Percentiles rank a stretch among this genome's conserved stretches.
phyloP scores from a whole-genome alignment of 2,797 vertebrate species.

The Mareca penelope region DNA sequence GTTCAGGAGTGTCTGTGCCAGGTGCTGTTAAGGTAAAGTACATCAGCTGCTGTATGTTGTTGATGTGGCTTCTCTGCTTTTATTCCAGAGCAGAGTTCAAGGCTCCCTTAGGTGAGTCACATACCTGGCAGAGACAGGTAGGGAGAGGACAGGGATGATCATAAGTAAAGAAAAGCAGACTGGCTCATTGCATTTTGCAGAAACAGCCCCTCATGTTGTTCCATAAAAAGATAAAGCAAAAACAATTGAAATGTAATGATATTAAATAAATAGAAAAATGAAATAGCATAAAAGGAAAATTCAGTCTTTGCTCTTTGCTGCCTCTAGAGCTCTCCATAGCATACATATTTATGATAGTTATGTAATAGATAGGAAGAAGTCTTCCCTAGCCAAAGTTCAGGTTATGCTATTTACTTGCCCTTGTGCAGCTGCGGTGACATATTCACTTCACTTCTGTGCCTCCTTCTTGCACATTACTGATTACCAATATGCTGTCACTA shows the following conservation, averaged over 20 bases:
- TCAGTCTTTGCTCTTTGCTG: neutral
- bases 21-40: slow-evolving; percentile 2
- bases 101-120: neutral
- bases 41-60: neutral
- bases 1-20: neutral
- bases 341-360: neutral
- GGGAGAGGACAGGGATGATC: neutral
- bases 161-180: neutral
- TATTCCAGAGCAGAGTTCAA: slow-evolving; percentile 22
- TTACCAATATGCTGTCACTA: neutral
- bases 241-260: neutral
- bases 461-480: neutral
- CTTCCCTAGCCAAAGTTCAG: neutral
- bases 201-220: neutral
- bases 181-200: neutral
- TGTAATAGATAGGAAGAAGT: neutral
- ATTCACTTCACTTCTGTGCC: neutral
- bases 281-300: neutral
- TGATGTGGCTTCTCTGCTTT: slow-evolving; percentile 3
- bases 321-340: neutral
- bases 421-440: neutral
- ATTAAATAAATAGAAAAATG: neutral
- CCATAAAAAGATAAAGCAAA: neutral
- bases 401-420: neutral
- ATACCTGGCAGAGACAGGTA: neutral